A percentile compares a stretch with the other conserved stretches of the same genome.
Evolutionary conservation across 2,797 vertebrate genomes (phyloP).

Genomic region (Cirrhinus molitorella): DNA sequence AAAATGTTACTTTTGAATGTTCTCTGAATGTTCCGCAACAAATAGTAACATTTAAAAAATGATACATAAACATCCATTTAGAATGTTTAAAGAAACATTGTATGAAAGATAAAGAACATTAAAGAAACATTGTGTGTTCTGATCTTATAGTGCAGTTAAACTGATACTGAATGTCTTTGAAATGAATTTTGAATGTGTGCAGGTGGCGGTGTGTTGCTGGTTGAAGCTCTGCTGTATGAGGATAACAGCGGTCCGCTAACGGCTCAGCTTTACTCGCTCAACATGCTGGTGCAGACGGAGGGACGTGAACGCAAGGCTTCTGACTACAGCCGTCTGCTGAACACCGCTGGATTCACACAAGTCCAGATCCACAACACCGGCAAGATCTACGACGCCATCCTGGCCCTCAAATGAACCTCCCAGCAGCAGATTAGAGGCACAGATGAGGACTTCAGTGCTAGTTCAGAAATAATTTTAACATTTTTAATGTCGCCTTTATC

Average conservation of each 20-base stretch:
- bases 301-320: slow-evolving; percentile 82
- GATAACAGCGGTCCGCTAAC: slow-evolving; percentile 76
- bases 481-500: background rate
- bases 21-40: too few relatives aligned
- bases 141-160: too few relatives aligned
- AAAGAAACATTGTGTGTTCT: too few relatives aligned
- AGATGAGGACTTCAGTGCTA: too few relatives aligned
- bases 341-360: slow-evolving; percentile 78
- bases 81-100: too few relatives aligned
- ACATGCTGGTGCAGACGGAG: slow-evolving; percentile 91
- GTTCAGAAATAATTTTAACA: too few relatives aligned
- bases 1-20: too few relatives aligned
- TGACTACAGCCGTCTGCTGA: slow-evolving; percentile 79
- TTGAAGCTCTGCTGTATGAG: slow-evolving; percentile 71
- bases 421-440: background rate
- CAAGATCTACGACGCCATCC: slow-evolving; percentile 84
- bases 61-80: too few relatives aligned
- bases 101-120: too few relatives aligned
- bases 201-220: slow-evolving; percentile 77
- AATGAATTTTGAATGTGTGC: background rate
- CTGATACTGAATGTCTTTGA: too few relatives aligned
- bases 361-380: slow-evolving; percentile 79
- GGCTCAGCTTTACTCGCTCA: slow-evolving; percentile 85
- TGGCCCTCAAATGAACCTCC: slow-evolving; percentile 76
- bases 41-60: too few relatives aligned